phyloP scores from a whole-genome alignment of 2,113 vertebrate species.

The Drymodes brunneopygia region DNA sequence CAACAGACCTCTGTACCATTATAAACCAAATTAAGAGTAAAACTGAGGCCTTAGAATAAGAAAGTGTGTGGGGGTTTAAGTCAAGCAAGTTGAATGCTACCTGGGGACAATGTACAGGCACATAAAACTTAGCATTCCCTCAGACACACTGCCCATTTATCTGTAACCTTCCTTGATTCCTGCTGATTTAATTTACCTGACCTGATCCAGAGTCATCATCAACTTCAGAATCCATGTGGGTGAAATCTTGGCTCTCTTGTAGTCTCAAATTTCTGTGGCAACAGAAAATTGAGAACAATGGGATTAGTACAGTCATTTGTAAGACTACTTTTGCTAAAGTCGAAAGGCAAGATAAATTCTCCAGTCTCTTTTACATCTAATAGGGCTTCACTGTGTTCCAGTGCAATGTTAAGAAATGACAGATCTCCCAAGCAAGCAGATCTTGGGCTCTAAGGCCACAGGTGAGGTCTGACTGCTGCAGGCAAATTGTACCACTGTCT shows the following conservation, averaged over 20 bases:
- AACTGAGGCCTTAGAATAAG: neutral
- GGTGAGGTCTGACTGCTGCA: neutral
- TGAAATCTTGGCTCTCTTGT: neutral
- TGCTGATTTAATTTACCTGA: neutral
- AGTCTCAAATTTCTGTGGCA: neutral
- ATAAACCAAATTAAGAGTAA: neutral
- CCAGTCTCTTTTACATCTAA: neutral
- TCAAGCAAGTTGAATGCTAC: neutral
- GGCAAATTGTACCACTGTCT: neutral
- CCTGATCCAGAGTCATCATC: neutral
- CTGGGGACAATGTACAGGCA: neutral
- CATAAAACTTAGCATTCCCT: neutral
- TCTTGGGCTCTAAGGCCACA: neutral
- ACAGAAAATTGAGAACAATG: neutral
- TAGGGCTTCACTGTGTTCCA: neutral
- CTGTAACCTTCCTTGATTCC: neutral
- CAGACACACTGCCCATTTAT: neutral
- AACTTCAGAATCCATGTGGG: neutral
- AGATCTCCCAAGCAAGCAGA: neutral
- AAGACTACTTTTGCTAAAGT: neutral
- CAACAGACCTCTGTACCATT: neutral
- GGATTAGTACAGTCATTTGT: neutral
- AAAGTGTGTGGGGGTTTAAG: neutral
- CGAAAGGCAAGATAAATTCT: neutral
- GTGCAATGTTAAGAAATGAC: neutral